These are phyloP conservation scores for sheep (Ovis aries) DNA, from an alignment of 2,113 vertebrate species.

Conservation along the genomic window ARS-UI_Ramb_v3.0 NC_056077.1:14841001-14841500, in stretches of 20 bases:
- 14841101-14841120: background rate
- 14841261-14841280: too few relatives aligned
- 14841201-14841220: background rate
- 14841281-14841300: background rate
- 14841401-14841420: background rate
- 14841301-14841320: background rate
- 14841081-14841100: too few relatives aligned
- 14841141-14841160: accelerated
- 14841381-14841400: background rate
- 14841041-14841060: background rate
- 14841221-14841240: background rate
- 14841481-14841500: background rate
- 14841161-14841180: background rate
- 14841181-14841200: background rate
- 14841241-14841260: background rate
- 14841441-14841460: accelerated
- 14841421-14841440: background rate
- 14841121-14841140: background rate
- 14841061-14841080: background rate
- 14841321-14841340: background rate
- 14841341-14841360: background rate
- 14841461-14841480: background rate
- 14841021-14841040: background rate
- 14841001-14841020: background rate
- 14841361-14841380: too few relatives aligned